Base-by-base conservation (phyloP, 2,113 vertebrate species). In the Siniperca chuatsi region DNA sequence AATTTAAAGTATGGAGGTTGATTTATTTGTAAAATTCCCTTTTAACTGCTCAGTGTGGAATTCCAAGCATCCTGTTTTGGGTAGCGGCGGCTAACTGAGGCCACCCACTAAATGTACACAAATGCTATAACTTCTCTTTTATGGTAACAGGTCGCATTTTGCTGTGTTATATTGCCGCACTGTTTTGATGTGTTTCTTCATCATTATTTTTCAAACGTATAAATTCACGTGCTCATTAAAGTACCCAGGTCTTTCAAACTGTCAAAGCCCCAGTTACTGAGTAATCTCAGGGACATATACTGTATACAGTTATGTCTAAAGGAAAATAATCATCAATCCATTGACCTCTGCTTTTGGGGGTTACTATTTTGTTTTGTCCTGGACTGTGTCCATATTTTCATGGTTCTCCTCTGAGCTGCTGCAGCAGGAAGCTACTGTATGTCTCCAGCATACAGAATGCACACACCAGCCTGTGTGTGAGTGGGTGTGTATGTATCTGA, bases 291-390 rank as follows among this genome's bases (percentile, higher is more conserved):
- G 40, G 40, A 40, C 40, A 40, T 40, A 16, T 4, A 37, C 29
- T 29, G 29, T 29, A 29, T n/a, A 54, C 21, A 54, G 37, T 20
- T 5, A 6, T 0, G 6, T 50, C 65, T 61, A 1, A 71, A 71
- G 16, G 57, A 79, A 79, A 83, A 70, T 33, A 66, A 68, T 76
- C 58, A 75, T 55, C 2, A 54, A 44, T 70, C 37, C 13, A 8
- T 11, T 69, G 37, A 48, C 12, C 6, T 25, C 11, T 46, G 6
- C 7, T 72, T 61, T 64, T 5, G 9, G 11, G 21, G 23, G 9
- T 54, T 20, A 9, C 20, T 50, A 7, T 50, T 40, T 64, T 37
- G 18, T 70, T 79, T 37, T 37, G 25, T 57, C 6, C 20, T 69
- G 21, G 60, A 62, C 21, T n/a, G 3, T 54, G 25, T 10, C 9